These are phyloP conservation scores for Halichondria panicea DNA, from an alignment of 37 sponge, comb jelly and placozoan species.

Conservation along the genomic window DNA sequence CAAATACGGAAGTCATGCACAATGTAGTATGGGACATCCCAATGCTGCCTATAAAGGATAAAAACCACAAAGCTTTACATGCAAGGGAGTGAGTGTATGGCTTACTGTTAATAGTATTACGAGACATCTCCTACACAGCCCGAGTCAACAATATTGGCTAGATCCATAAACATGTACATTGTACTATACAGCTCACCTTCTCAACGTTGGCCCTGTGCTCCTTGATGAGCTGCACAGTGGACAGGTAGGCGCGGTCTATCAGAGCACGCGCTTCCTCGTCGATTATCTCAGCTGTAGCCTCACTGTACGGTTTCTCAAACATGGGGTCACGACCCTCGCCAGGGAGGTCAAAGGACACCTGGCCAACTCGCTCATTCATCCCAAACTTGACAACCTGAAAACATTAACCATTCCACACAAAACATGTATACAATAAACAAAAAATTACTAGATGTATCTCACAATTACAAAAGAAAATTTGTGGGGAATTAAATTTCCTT, in stretches of 20 bases:
- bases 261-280: conserved; percentile 79
- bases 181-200: conserved; percentile 53
- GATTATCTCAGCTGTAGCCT: conserved; percentile 92
- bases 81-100: too few relatives aligned
- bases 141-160: too few relatives aligned
- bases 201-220: conserved; percentile 72
- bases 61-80: too few relatives aligned
- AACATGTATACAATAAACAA: neutral
- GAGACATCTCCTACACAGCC: too few relatives aligned
- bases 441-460: neutral
- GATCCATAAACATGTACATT: too few relatives aligned
- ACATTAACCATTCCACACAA: neutral
- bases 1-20: neutral
- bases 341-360: conserved; percentile 95
- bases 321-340: conserved; percentile 70
- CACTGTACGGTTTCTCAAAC: conserved; percentile 98
- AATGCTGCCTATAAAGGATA: too few relatives aligned
- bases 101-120: too few relatives aligned
- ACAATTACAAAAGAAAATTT: neutral
- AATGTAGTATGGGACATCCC: neutral
- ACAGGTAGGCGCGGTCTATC: conserved; percentile 65
- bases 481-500: neutral
- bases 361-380: conserved; percentile 89
- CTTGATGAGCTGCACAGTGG: conserved; percentile 63
- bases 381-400: conserved; percentile 88